Evolutionary conservation across 2,797 vertebrate genomes (phyloP), one percentile per base, ranked within the genome.

Genomic region (Gymnoscopelus braueri): DNA sequence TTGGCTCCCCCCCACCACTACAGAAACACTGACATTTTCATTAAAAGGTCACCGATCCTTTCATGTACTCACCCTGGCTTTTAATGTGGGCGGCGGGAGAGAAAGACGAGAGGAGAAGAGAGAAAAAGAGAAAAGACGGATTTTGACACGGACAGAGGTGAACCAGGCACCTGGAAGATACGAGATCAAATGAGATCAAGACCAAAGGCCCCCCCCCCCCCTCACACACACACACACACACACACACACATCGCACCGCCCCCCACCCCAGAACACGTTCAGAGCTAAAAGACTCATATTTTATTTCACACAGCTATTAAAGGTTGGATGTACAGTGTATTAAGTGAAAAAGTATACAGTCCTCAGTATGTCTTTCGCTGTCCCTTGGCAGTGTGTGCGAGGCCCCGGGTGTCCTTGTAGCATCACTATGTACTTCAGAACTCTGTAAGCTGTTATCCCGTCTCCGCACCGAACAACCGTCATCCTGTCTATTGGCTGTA

Each of bases 71-170:
- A 92, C 76, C 86, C 82, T 78, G 93, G 91, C 94, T 94, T 95
- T 94, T 93, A 95, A 92, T 94, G 91, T 94, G 93, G 93, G 94
- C 92, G 90, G 94, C 92, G 93, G 93, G 84, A 82, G 89, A 90
- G 93, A 95, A 93, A 92, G 92, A 91, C 90, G 94, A 88, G 90
- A 87, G 90, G 48, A 87, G 89, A 87, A 92, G 93, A 88, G 82
- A 87, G 86, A 90, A 93, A 92, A 92, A 92, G 84, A 88, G 63
- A 66, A 62, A 79, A 74, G 62, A 59, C 52, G 77, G 81, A 78
- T 87, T 84, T 78, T 66, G 75, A 86, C 79, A 65, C 65, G 74
- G 71, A 68, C 59, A 57, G 76, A 74, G 74, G 79, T 78, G 81
- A 81, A 78, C 77, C 74, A 67, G 74, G 77, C 72, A 64, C 84